Evolutionary conservation across 2,888 invertebrate genomes (phyloP).

Genomic region (Plusia festucae): DNA sequence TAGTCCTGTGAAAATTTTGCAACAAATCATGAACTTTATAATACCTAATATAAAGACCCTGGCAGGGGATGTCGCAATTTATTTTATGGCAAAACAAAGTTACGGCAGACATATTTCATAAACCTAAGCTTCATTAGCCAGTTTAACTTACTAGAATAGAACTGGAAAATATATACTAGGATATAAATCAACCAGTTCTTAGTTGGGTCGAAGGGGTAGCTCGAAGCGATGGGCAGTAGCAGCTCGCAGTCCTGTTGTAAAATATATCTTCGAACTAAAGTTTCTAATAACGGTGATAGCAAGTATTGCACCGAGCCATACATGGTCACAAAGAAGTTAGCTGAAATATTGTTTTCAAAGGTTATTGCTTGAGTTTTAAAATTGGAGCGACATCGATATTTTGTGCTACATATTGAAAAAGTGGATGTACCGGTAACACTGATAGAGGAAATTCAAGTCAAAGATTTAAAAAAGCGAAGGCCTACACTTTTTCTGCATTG

Average conservation of each 20-base stretch:
- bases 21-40: slow-evolving; percentile 1
- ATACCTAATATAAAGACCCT: slow-evolving; percentile 1
- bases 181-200: slow-evolving; percentile 56
- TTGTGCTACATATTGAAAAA: background rate
- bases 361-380: slow-evolving; percentile 10
- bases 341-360: slow-evolving; percentile 46
- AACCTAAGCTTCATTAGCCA: slow-evolving; percentile 18
- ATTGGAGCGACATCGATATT: background rate
- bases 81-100: slow-evolving; percentile 7
- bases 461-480: too few species aligned
- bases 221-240: slow-evolving; percentile 50
- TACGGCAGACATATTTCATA: slow-evolving; percentile 15
- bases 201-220: slow-evolving; percentile 58
- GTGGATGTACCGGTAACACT: too few species aligned
- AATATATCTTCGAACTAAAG: slow-evolving; percentile 55
- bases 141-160: slow-evolving; percentile 56
- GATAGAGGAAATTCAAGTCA: too few species aligned
- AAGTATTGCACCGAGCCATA: slow-evolving; percentile 52
- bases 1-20: background rate
- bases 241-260: slow-evolving; percentile 52
- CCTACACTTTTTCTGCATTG: too few species aligned
- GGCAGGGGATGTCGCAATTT: background rate
- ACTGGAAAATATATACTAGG: slow-evolving; percentile 54
- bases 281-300: slow-evolving; percentile 58
- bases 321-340: slow-evolving; percentile 43